Evolutionary conservation across 2,888 invertebrate genomes (phyloP), one percentile per base, ranked within the genome.

Genomic region (Tenodera sinensis): DNA sequence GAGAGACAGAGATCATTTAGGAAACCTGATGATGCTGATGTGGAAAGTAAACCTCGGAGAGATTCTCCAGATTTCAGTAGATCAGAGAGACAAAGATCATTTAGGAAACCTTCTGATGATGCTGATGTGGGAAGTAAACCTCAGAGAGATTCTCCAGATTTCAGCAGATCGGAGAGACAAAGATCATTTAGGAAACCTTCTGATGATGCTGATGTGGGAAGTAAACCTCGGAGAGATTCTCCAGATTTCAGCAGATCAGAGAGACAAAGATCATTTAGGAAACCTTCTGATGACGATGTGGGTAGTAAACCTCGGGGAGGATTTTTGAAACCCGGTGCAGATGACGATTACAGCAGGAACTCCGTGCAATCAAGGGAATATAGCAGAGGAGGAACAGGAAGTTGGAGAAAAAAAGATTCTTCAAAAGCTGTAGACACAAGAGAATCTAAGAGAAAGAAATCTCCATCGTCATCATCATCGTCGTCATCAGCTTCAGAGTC

Each of bases 401-500:
- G 82, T 84, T 91, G 90, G 83, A 89, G 90, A 90, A 90, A 90
- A 86, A 89, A 91, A 83, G 89, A 7, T 27, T 85, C 85, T 83
- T 28, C 86, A 89, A 54, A 20, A 15, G 54, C 14, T 4, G 20
- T 20, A 71, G 54, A 71, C 54, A 85, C 20, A 87, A 91, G 34
- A 3, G 88, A 90, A 87, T 88, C 88, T 82, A 42, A 85, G 42
- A 27, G 42, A 85, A 28, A 27, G 28, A 42, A 71, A n/a, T 28
- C 82, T 28, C 81, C 25, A 8, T 8, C 81, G 20, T 30, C 14
- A 7, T 30, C 9, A 15, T 81, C 20, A 54, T 27, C 81, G 8
- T 84, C 81, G 9, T 84, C 90, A 27, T 82, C 25, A 34, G 6
- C 34, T 2, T 84, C 82, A 20, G 83, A 90, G 14, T 84, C 54